Evolutionary conservation across 2,888 invertebrate species (phyloP), one percentile per base, ranked within the genome.

Genomic region (Trichacis sp.): DNA sequence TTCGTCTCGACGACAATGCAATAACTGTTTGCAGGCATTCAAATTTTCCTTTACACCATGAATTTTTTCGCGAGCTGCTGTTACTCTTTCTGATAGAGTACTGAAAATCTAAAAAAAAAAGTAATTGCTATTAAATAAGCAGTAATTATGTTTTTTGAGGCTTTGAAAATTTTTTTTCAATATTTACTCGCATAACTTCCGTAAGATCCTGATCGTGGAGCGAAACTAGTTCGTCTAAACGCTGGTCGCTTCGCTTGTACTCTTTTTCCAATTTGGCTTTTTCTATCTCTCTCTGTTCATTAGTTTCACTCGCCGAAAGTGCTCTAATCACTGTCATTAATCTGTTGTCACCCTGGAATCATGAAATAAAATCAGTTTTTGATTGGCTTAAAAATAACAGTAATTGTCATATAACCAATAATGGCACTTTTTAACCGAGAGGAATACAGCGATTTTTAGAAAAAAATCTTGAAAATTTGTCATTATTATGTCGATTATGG

Each of bases 271-370:
- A 88, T 80, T 96, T 95, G 0, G 93, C 92, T 78, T 97, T 96
- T 85, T 97, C 97, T 77, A 94, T 91, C 80, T 97, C 94, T 50
- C 95, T 86, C 80, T 98, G 95, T 80, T 96, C 96, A 81, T 94
- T 94, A 2, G 95, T 96, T 84, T 95, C 96, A 86, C 96, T 96
- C 6, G 96, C 93, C 19, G 97, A 97, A 61, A 98, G 86, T 0
- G 97, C 96, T 70, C 97, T 90, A 72, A 98, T 97, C 46, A 98
- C 97, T 59, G 96, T 95, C 91, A 98, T 97, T 73, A 98, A 87
- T 58, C 61, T 66, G 17, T 94, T 87, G 57, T 94, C 93, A 82
- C 93, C 93, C 94, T 94, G n/a, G n/a, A n/a, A n/a, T n/a, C n/a
- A n/a, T n/a, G n/a, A n/a, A n/a, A n/a, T n/a, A n/a, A n/a, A n/a